These are phyloP conservation scores for Oxyura jamaicensis DNA, from an alignment of 2,113 vertebrate species.

Conservation along the genomic window DNA sequence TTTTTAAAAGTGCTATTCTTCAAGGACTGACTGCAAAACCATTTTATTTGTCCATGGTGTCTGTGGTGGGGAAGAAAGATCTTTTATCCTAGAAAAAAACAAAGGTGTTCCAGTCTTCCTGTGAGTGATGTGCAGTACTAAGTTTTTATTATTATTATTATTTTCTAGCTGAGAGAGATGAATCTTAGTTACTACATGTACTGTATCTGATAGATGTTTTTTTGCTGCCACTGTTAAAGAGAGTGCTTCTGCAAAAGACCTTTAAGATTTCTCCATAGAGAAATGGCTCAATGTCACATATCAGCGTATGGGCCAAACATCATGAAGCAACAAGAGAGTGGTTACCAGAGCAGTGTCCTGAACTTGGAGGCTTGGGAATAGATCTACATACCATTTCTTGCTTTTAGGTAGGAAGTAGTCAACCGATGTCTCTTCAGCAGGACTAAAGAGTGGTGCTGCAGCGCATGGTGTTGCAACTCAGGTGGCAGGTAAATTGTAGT, in stretches of 20 bases:
- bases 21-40: neutral
- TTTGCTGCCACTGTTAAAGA: neutral
- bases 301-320: no score
- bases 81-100: neutral
- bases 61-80: neutral
- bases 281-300: neutral
- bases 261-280: rapidly evolving
- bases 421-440: neutral
- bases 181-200: neutral
- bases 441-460: neutral
- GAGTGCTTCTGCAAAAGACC: neutral
- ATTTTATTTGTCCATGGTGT: neutral
- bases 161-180: neutral
- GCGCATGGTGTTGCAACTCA: neutral
- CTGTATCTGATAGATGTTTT: neutral
- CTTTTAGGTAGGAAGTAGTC: neutral
- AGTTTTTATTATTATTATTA: neutral
- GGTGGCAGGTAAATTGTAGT: neutral
- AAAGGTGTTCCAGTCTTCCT: neutral
- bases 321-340: rapidly evolving
- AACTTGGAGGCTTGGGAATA: neutral
- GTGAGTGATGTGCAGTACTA: neutral
- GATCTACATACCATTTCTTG: neutral
- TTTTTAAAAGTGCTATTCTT: neutral
- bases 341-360: neutral